A percentile compares a stretch with the other conserved stretches of the same genome.
Conservation (phyloP, 2,113 vertebrate species). For the Mungos mungo region DNA sequence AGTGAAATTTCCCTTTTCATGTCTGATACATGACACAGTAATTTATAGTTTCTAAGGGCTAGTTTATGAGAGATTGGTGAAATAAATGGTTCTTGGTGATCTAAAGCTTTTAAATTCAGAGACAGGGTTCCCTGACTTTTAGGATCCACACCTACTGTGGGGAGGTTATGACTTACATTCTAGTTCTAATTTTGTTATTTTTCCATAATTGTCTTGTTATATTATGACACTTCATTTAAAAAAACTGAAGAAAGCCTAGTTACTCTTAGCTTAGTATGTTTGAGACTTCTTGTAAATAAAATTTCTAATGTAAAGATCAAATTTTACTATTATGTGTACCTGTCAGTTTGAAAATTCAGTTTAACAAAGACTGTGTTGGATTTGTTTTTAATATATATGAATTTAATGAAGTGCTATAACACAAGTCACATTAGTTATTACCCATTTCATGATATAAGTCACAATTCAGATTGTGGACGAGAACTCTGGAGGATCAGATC, state of each 20-base stretch:
- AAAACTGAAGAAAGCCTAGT: background rate
- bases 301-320: constrained; percentile 32
- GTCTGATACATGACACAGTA: background rate
- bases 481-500: constrained; percentile 3
- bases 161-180: constrained; percentile 16
- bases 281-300: constrained; percentile 31
- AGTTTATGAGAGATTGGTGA: constrained; percentile 13
- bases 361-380: background rate
- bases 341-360: constrained; percentile 20
- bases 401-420: background rate
- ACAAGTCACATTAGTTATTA: background rate
- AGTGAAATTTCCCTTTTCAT: constrained; percentile 30
- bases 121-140: background rate
- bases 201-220: background rate
- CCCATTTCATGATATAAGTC: constrained; percentile 1
- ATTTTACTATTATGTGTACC: background rate
- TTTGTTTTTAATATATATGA: constrained; percentile 24
- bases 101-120: constrained; percentile 35
- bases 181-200: constrained; percentile 25
- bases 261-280: background rate
- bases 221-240: background rate
- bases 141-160: background rate
- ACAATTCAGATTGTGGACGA: constrained; percentile 27
- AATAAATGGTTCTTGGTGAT: constrained; percentile 45
- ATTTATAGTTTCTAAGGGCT: constrained; percentile 26